A percentile compares a stretch with the other conserved stretches of the same genome.
These are phyloP conservation scores for Pachymerium ferrugineum DNA, from an alignment of 2,888 invertebrate genomes.

Conservation along the genomic window DNA sequence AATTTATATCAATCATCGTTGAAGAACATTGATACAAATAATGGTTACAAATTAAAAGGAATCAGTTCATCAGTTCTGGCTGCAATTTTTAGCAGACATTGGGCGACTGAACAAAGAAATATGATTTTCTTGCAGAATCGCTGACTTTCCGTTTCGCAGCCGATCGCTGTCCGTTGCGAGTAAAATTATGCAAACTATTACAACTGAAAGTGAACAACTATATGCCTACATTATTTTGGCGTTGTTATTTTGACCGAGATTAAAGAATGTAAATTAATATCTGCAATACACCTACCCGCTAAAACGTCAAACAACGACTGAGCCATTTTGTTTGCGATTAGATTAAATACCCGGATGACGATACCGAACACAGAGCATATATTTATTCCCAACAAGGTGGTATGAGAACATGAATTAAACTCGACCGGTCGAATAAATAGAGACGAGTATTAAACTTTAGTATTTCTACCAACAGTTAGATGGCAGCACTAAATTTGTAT, in stretches of 20 bases:
- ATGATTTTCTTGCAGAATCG: constrained; percentile 5
- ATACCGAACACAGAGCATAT: too few relatives aligned
- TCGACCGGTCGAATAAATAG: background rate
- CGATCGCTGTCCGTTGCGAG: too few relatives aligned
- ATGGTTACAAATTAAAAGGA: background rate
- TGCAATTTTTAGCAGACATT: background rate
- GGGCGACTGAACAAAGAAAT: background rate
- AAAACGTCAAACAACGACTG: constrained; percentile 35
- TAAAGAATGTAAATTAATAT: background rate
- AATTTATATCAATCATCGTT: background rate
- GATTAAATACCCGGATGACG: background rate
- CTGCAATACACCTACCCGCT: constrained; percentile 32
- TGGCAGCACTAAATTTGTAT: background rate
- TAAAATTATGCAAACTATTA: too few relatives aligned
- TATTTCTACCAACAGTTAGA: background rate
- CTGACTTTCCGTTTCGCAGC: too few relatives aligned
- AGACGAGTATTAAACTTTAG: background rate
- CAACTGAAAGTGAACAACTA: background rate
- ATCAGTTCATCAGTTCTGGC: background rate
- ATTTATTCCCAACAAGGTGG: too few relatives aligned
- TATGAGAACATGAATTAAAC: background rate
- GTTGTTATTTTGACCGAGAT: background rate
- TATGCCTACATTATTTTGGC: background rate
- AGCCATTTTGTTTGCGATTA: constrained; percentile 33
- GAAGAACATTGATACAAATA: background rate